These are phyloP conservation scores for Halocaridina rubra DNA, from an alignment of 2,888 invertebrate genomes.

Conservation along the genomic window DNA sequence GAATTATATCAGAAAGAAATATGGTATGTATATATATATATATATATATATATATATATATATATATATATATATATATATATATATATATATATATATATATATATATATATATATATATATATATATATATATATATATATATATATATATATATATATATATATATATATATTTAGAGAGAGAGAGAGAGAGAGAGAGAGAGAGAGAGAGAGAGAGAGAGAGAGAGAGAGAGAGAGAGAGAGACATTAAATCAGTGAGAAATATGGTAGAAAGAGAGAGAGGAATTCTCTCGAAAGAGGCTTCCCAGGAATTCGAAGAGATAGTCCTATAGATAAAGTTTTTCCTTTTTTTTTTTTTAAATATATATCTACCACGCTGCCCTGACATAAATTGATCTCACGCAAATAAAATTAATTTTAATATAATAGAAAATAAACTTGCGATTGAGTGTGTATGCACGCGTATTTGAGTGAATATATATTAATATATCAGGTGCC, in stretches of 20 bases:
- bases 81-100: neutral
- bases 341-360: neutral
- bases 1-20: too few species aligned
- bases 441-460: too few species aligned
- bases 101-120: neutral
- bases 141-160: slow-evolving; percentile 8
- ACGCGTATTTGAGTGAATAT: too few species aligned
- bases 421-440: too few species aligned
- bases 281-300: neutral
- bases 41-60: slow-evolving; percentile 8
- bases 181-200: neutral
- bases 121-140: neutral
- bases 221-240: neutral
- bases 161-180: neutral
- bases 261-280: neutral
- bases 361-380: too few species aligned
- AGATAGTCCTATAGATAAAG: neutral
- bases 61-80: slow-evolving; percentile 5
- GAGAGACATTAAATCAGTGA: too few species aligned
- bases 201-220: slow-evolving; percentile 8
- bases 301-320: neutral
- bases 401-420: too few species aligned
- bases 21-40: neutral
- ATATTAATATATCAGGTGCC: too few species aligned
- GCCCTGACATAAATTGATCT: too few species aligned